Percentiles rank a stretch among this genome's conserved stretches.
These are phyloP conservation scores for Escarpia spicata DNA, from an alignment of 2,888 invertebrate genomes.

Conservation along the genomic window DNA sequence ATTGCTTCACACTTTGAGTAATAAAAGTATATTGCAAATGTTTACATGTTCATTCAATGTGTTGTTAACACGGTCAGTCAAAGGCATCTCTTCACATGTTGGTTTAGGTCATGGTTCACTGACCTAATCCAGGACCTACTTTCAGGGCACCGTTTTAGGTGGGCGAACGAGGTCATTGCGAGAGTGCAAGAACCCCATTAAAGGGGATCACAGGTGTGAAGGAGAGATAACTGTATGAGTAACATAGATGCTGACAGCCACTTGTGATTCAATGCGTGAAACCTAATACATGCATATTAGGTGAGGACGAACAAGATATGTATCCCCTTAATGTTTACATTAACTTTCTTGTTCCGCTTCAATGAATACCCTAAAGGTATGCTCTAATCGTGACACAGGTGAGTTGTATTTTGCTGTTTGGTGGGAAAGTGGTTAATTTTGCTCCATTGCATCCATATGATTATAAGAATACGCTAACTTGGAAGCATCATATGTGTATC, in stretches of 20 bases:
- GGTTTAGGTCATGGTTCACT: neutral
- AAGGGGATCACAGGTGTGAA: neutral
- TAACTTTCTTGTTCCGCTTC: neutral
- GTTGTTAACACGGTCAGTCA: neutral
- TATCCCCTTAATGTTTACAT: neutral
- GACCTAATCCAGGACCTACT: neutral
- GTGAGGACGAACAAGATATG: neutral
- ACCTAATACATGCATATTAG: neutral
- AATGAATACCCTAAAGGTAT: neutral
- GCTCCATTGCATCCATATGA: no score
- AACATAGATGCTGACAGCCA: neutral
- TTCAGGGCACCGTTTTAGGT: neutral
- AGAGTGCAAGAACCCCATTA: slow-evolving; percentile 5
- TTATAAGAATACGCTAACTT: no score
- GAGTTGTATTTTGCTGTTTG: no score
- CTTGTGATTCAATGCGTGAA: neutral
- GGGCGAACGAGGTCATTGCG: neutral
- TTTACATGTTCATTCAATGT: neutral
- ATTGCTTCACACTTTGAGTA: neutral
- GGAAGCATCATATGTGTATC: no score
- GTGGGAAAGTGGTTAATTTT: no score
- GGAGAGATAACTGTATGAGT: neutral
- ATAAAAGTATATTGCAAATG: neutral
- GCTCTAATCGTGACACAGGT: neutral
- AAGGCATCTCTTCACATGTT: neutral